Evolutionary conservation across 2,797 vertebrate species (phyloP), one percentile per base, ranked within the genome.

Genomic region (Cyprinella venusta): DNA sequence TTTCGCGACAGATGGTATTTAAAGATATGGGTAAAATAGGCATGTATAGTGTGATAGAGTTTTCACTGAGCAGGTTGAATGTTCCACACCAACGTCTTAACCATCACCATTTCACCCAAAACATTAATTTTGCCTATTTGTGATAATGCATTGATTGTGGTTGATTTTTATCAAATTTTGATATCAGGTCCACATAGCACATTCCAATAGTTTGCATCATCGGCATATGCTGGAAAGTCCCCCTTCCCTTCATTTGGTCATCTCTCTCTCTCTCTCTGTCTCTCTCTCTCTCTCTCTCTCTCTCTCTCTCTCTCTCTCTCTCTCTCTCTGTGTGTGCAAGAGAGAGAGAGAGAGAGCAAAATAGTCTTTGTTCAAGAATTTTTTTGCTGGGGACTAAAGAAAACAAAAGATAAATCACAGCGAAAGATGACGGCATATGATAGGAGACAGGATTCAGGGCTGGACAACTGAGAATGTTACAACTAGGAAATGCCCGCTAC

Each of bases 171-270:
- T 36, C 40, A 38, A 15, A 33, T 33, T 33, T 10, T 30, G 40
- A 18, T 78, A 63, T 64, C 10, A 33, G 40, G 18, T 36, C 61
- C 42, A 48, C 19, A 36, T 30, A 19, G 7, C 26, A 64, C 69
- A 50, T 50, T 81, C 40, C 56, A 64, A 50, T 38, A 79, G 21
- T 79, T 81, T 81, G 13, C 40, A 45, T 70, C 67, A 72, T 45
- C 18, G 1, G 13, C 26, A 15, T 40, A 48, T 5, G 6, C 40
- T 63, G 56, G 79, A 72, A 61, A 81, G 40, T 72, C 69, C 56
- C 56, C 42, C 26, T 45, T 24, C 12, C 54, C 19, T 59, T 7
- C 56, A 63, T 63, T 72, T 63, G 19, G 8, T 81, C 19, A 72
- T 71, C 13, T 50, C 42, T 45, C 42, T 45, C 42, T 45, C 12